Conservation (phyloP, 2,797 vertebrate genomes). For the Liparis tanakae region DNA sequence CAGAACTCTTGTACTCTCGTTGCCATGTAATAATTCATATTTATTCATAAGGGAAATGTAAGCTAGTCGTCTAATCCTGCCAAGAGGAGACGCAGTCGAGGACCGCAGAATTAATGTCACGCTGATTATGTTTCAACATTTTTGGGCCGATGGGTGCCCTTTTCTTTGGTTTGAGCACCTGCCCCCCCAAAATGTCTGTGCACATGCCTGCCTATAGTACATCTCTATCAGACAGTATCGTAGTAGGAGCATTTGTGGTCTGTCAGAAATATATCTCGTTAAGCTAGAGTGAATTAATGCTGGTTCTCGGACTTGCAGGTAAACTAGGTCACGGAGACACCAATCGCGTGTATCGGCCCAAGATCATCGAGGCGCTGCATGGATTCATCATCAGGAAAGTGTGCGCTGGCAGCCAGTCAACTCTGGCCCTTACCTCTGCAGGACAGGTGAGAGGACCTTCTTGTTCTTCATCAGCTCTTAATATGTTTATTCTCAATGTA, state of each 20-base stretch:
- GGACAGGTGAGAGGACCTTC: conserved; percentile 80
- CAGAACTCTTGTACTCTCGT: too few relatives aligned
- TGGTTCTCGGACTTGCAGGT: conserved; percentile 66
- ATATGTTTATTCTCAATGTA: not conserved
- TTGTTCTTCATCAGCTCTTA: too few relatives aligned
- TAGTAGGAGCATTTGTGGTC: not conserved
- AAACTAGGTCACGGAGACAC: conserved; percentile 89
- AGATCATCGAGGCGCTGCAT: conserved; percentile 86
- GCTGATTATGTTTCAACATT: too few relatives aligned
- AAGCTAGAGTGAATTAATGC: not conserved
- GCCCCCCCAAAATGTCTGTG: too few relatives aligned
- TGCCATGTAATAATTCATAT: too few relatives aligned
- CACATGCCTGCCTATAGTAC: not conserved
- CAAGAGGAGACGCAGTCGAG: too few relatives aligned
- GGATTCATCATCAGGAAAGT: conserved; percentile 88
- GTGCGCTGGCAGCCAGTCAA: conserved; percentile 88
- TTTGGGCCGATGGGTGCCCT: too few relatives aligned
- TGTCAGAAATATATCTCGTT: not conserved
- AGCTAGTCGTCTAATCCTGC: too few relatives aligned
- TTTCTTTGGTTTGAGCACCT: too few relatives aligned
- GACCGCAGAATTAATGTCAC: too few relatives aligned
- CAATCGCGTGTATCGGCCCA: conserved; percentile 87
- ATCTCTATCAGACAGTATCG: not conserved
- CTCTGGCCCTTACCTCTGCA: conserved; percentile 86
- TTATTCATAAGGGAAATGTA: too few relatives aligned